Percentiles rank a stretch among this genome's conserved stretches.
phyloP scores from a whole-genome alignment of 2,888 invertebrate species.

The Caenorhabditis sp. region DNA sequence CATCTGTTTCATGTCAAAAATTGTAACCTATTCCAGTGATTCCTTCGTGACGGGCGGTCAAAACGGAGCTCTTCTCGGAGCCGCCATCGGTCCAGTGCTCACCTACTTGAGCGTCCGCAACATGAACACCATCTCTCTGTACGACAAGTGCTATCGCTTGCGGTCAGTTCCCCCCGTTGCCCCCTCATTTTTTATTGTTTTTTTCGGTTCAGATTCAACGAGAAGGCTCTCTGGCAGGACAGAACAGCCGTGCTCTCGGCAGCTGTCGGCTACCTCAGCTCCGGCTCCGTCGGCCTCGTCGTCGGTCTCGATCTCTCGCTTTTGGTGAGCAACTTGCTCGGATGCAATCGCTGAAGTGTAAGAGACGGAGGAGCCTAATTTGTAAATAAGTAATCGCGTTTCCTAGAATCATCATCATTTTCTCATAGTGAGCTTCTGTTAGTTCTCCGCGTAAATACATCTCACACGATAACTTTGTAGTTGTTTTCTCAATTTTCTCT shows the following conservation, averaged over 20 bases:
- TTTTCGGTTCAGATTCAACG: slow-evolving; percentile 70
- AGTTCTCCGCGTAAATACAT: neutral
- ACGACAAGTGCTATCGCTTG: slow-evolving; percentile 76
- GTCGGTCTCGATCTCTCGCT: slow-evolving; percentile 74
- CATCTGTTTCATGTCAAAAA: too few species aligned
- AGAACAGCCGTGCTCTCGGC: slow-evolving; percentile 73
- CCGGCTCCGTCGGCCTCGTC: slow-evolving; percentile 73
- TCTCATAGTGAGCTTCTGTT: slow-evolving; percentile 1
- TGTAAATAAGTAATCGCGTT: slow-evolving; percentile 23
- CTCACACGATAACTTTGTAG: neutral
- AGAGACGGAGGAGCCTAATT: neutral
- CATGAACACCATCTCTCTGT: slow-evolving; percentile 75
- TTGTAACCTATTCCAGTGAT: slow-evolving; percentile 52
- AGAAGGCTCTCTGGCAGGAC: slow-evolving; percentile 71
- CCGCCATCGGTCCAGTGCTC: slow-evolving; percentile 72
- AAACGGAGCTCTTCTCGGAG: slow-evolving; percentile 71
- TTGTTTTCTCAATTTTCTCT: neutral
- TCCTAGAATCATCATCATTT: neutral
- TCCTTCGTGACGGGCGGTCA: slow-evolving; percentile 70
- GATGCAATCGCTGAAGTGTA: slow-evolving; percentile 61
- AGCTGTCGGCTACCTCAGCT: slow-evolving; percentile 72
- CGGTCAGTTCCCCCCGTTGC: slow-evolving; percentile 61
- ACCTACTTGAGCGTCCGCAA: slow-evolving; percentile 72
- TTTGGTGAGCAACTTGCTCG: slow-evolving; percentile 66
- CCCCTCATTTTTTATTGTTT: neutral